phyloP scores from a whole-genome alignment of 2,113 vertebrate species.

The Macrotis lagotis region DNA sequence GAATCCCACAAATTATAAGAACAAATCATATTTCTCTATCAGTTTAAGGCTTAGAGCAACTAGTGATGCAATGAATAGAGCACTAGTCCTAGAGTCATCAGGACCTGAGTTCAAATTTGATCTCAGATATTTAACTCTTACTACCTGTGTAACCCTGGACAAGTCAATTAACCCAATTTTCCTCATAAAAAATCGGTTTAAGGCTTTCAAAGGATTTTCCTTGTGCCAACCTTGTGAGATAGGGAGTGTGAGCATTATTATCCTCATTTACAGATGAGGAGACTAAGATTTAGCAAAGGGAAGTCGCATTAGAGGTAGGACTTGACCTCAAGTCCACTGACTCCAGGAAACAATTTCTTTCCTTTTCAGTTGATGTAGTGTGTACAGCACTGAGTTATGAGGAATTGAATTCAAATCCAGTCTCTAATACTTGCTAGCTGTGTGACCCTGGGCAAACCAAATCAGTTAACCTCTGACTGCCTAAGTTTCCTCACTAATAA shows the following conservation, averaged over 20 bases:
- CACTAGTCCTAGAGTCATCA: no score
- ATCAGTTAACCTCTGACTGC: background rate
- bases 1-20: background rate
- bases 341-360: background rate
- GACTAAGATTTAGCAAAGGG: background rate
- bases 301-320: background rate
- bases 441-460: background rate
- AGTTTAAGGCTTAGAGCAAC: background rate
- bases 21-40: background rate
- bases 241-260: background rate
- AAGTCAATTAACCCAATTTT: no score
- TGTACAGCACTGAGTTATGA: background rate
- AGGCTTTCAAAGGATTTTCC: background rate
- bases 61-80: no score
- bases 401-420: background rate
- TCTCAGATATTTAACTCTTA: no score
- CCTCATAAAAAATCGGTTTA: no score
- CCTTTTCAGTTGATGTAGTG: background rate
- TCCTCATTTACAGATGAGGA: background rate
- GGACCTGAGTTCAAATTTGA: no score
- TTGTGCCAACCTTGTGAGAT: background rate
- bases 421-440: background rate
- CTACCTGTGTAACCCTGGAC: no score
- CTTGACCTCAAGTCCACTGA: background rate
- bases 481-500: background rate